Evolutionary conservation across 2,888 invertebrate genomes (phyloP).

Genomic region (Elysia crispata): DNA sequence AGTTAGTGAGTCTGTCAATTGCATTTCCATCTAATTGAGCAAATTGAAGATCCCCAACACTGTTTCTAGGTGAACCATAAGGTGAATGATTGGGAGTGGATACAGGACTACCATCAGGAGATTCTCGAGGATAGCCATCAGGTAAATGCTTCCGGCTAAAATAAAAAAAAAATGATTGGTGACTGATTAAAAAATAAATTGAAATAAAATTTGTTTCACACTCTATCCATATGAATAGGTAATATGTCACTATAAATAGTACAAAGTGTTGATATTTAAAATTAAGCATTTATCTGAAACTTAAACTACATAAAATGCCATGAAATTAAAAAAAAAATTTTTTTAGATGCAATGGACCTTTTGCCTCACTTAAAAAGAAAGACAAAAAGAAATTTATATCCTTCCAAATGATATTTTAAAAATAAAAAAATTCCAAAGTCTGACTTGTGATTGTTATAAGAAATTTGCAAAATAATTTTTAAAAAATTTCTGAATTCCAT

Average conservation of each 20-base stretch:
- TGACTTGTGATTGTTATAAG: no score
- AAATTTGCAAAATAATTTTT: no score
- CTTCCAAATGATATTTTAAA: no score
- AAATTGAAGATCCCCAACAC: constrained; percentile 59
- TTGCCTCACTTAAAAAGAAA: no score
- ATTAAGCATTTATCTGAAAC: no score
- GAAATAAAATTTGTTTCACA: constrained; percentile 1
- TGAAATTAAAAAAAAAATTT: no score
- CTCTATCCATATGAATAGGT: background rate
- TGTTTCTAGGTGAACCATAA: constrained; percentile 57
- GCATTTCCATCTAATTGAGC: constrained; percentile 47
- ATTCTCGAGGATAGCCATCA: constrained; percentile 60
- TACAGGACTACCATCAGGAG: constrained; percentile 69
- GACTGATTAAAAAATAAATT: background rate
- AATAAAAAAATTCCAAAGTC: no score
- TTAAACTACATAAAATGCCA: no score
- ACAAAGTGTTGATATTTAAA: no score
- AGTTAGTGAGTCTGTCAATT: constrained; percentile 10
- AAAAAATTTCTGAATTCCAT: no score
- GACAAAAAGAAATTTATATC: no score
- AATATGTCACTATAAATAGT: background rate
- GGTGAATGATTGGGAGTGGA: constrained; percentile 69
- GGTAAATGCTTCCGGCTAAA: constrained; percentile 61
- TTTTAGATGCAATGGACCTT: no score
- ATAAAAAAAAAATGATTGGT: background rate